A percentile compares a stretch with the other conserved stretches of the same genome.
phyloP scores from a whole-genome alignment of 2,113 vertebrate species.

The Neomonachus schauinslandi region DNA sequence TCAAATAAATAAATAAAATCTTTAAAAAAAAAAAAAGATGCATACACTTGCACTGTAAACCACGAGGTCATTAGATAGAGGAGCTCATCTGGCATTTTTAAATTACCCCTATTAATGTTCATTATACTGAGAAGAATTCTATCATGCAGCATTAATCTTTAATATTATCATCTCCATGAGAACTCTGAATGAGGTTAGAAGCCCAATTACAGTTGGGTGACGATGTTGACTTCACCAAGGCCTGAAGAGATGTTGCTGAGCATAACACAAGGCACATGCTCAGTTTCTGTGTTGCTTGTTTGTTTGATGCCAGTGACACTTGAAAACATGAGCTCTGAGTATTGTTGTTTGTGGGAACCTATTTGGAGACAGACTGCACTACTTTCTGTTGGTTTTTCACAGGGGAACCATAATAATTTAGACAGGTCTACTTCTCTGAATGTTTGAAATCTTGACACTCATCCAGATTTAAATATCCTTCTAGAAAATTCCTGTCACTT shows the following conservation, averaged over 20 bases:
- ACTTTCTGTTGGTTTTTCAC: background rate
- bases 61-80: background rate
- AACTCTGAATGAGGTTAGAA: background rate
- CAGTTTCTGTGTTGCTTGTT: background rate
- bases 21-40: too few relatives aligned
- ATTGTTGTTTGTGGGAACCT: background rate
- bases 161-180: background rate
- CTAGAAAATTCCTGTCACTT: background rate
- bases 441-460: background rate
- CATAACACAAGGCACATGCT: background rate
- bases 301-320: background rate
- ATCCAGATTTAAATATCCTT: background rate
- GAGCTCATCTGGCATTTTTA: background rate
- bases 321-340: background rate
- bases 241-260: background rate
- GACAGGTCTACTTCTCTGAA: background rate
- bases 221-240: background rate
- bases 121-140: background rate
- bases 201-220: background rate
- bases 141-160: background rate
- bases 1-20: too few relatives aligned
- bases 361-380: background rate
- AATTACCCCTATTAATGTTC: background rate
- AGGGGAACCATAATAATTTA: background rate
- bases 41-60: background rate